Conservation (phyloP, 2,797 vertebrate genomes). For the Bradypus variegatus region DNA sequence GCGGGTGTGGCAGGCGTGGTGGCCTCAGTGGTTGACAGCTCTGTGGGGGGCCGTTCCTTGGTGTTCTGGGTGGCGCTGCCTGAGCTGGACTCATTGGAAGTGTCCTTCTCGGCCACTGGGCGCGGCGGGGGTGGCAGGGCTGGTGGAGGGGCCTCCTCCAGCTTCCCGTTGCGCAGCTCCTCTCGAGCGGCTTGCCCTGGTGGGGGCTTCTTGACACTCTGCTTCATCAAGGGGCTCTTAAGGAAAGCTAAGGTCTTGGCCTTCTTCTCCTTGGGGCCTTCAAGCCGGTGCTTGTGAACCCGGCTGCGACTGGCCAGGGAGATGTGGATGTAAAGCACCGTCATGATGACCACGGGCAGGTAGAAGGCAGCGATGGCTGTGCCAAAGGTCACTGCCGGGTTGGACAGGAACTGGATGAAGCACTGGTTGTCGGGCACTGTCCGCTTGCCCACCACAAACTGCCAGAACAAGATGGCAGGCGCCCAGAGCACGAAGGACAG, state of each 20-base stretch:
- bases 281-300: conserved; percentile 83
- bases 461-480: conserved; percentile 98
- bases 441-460: conserved; percentile 90
- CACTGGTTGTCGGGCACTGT: conserved; percentile 82
- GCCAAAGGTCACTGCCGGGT: conserved; percentile 93
- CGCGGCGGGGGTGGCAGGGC: conserved; percentile 68
- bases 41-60: conserved; percentile 80
- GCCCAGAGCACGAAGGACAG: conserved; percentile 98
- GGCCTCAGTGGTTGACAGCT: conserved; percentile 75
- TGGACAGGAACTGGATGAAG: conserved; percentile 97
- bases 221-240: conserved; percentile 84
- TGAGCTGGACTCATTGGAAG: conserved; percentile 86
- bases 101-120: conserved; percentile 76
- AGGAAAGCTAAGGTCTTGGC: conserved; percentile 77
- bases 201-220: conserved; percentile 82
- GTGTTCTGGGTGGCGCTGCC: conserved; percentile 84
- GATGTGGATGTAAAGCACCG: conserved; percentile 95
- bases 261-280: conserved; percentile 77
- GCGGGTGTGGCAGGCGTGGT: conserved; percentile 65
- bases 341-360: conserved; percentile 98
- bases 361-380: conserved; percentile 98
- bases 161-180: conserved; percentile 85
- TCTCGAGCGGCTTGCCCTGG: conserved; percentile 77
- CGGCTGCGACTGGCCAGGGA: conserved; percentile 96
- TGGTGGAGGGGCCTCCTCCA: conserved; percentile 77